Percentiles rank a stretch among this genome's conserved stretches.
phyloP scores from a whole-genome alignment of 1,140 invertebrate genomes.

The Probaryconus sp. region DNA sequence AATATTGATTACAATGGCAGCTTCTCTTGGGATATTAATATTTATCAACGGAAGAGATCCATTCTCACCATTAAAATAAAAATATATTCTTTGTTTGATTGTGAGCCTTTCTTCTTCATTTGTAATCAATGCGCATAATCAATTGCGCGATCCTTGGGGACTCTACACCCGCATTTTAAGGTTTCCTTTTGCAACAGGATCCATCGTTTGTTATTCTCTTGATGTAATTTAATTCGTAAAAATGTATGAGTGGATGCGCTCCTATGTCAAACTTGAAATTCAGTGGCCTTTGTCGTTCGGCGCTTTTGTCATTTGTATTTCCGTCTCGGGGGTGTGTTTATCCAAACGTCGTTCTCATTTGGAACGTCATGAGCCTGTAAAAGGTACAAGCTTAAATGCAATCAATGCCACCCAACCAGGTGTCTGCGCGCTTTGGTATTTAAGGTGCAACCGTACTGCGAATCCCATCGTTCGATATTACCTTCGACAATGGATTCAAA shows the following conservation, averaged over 20 bases:
- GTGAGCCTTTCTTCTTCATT: constrained; percentile 32
- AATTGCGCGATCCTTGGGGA: constrained; percentile 49
- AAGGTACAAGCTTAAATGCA: constrained; percentile 26
- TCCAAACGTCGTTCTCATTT: constrained; percentile 34
- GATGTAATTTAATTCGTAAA: constrained; percentile 62
- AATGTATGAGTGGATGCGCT: constrained; percentile 51
- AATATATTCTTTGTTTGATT: constrained; percentile 44
- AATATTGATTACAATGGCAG: constrained; percentile 8
- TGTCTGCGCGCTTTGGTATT: constrained; percentile 62
- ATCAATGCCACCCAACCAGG: constrained; percentile 70
- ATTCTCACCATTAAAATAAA: constrained; percentile 53
- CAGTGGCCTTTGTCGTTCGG: constrained; percentile 63
- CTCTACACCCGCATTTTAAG: constrained; percentile 62
- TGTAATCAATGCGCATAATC: constrained; percentile 71
- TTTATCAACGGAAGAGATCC: constrained; percentile 30
- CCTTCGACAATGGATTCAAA: constrained; percentile 65
- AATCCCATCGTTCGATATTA: too few species aligned
- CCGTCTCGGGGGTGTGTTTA: constrained; percentile 71
- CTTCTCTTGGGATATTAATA: constrained; percentile 10
- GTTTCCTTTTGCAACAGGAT: constrained; percentile 45
- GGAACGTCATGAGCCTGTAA: constrained; percentile 61
- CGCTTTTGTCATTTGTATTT: constrained; percentile 74
- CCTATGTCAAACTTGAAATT: constrained; percentile 66
- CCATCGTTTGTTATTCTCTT: constrained; percentile 38
- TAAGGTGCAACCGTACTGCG: constrained; percentile 66